Percentiles rank a stretch among this genome's conserved stretches.
These are phyloP conservation scores for Nannoperca australis DNA, from an alignment of 2,797 vertebrate genomes.

Conservation along the genomic window DNA sequence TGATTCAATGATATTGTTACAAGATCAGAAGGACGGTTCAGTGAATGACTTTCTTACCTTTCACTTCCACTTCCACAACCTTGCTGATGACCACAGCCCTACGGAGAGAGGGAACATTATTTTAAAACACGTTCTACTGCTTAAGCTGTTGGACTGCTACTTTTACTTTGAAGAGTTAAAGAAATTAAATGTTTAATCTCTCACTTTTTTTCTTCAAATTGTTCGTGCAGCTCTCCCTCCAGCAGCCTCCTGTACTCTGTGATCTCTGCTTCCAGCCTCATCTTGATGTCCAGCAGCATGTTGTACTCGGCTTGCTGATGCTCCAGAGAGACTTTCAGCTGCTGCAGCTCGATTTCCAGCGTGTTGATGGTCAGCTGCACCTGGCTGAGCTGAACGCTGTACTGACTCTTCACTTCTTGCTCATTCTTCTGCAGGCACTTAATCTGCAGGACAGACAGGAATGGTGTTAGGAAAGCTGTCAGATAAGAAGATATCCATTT, in stretches of 20 bases:
- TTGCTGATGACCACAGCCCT: conserved; percentile 61
- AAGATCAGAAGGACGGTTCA: background rate
- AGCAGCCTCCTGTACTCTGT: conserved; percentile 91
- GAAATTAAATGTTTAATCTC: background rate
- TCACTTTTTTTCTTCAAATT: conserved; percentile 33
- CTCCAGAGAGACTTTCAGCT: conserved; percentile 61
- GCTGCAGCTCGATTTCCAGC: conserved; percentile 71
- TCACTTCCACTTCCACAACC: conserved; percentile 54
- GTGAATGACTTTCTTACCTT: conserved; percentile 53
- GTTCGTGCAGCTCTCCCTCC: conserved; percentile 76
- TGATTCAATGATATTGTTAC: background rate
- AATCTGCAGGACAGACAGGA: conserved; percentile 57
- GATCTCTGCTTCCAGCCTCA: conserved; percentile 91
- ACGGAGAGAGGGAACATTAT: background rate
- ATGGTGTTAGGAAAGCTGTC: background rate
- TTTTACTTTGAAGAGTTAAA: background rate
- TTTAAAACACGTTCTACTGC: background rate
- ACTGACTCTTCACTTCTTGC: conserved; percentile 36
- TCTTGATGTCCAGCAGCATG: conserved; percentile 89
- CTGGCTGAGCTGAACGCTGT: conserved; percentile 60
- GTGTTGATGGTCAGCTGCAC: conserved; percentile 70
- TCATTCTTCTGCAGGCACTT: conserved; percentile 50
- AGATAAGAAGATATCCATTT: no score
- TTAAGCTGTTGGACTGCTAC: background rate
- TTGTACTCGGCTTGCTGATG: conserved; percentile 83